These are phyloP conservation scores for Lineus longissimus DNA, from an alignment of 1,140 invertebrate genomes.

Conservation along the genomic window DNA sequence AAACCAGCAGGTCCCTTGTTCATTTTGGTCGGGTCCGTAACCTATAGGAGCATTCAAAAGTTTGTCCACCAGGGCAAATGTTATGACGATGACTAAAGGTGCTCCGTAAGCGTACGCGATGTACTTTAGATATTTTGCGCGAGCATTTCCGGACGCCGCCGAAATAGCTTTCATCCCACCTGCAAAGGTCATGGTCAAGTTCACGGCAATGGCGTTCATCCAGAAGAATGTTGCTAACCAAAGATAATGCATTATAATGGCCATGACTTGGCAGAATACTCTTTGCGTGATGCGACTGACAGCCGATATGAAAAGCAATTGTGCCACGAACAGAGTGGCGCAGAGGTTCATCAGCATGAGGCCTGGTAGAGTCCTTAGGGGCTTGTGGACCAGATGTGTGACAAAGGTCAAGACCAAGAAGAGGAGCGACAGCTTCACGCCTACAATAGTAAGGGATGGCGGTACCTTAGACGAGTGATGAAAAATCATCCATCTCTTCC, in stretches of 20 bases:
- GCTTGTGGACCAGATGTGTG: conserved; percentile 45
- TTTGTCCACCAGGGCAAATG: not conserved
- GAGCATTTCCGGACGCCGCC: not conserved
- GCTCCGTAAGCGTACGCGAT: not conserved
- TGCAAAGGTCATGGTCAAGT: conserved; percentile 26
- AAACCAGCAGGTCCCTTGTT: conserved; percentile 55
- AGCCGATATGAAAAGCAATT: conserved; percentile 50
- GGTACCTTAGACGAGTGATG: no score
- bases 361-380: conserved; percentile 52
- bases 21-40: conserved; percentile 53
- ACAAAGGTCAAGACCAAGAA: conserved; percentile 49
- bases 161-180: conserved; percentile 13
- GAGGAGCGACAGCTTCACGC: conserved; percentile 43
- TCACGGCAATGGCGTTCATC: conserved; percentile 83
- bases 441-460: conserved; percentile 29
- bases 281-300: conserved; percentile 9
- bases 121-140: not conserved
- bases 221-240: conserved; percentile 89
- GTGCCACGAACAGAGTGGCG: conserved; percentile 45
- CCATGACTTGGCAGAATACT: conserved; percentile 56
- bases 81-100: not conserved
- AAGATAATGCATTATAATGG: conserved; percentile 80
- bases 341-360: conserved; percentile 53
- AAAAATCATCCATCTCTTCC: no score
- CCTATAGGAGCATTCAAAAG: not conserved